Conservation (phyloP, 2,888 invertebrate genomes). For the Patella ulyssiponensis region DNA sequence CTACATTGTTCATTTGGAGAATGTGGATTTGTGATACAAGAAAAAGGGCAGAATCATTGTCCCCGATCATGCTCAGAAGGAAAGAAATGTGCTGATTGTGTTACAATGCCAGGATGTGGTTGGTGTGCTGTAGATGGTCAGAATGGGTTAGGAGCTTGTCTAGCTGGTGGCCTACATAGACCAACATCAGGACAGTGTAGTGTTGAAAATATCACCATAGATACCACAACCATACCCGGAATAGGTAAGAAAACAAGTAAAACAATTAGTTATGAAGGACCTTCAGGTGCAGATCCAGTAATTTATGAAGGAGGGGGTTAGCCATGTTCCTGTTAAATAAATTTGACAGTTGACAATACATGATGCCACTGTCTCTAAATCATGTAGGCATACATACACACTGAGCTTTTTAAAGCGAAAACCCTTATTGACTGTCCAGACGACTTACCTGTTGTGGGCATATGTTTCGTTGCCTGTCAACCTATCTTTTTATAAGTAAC, state of each 20-base stretch:
- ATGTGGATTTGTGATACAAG: conserved; percentile 80
- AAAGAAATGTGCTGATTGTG: conserved; percentile 88
- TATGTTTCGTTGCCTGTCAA: too few relatives aligned
- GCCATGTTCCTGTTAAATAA: too few relatives aligned
- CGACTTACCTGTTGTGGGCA: too few relatives aligned
- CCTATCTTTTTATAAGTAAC: too few relatives aligned
- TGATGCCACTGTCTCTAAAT: too few relatives aligned
- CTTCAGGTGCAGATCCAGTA: too few relatives aligned
- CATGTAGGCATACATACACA: too few relatives aligned
- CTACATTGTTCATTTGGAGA: conserved; percentile 92
- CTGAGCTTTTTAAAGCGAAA: too few relatives aligned
- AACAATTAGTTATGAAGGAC: too few relatives aligned
- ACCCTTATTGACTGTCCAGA: too few relatives aligned
- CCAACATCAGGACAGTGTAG: conserved; percentile 66
- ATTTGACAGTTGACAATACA: too few relatives aligned
- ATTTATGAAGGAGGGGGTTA: too few relatives aligned
- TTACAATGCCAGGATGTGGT: conserved; percentile 91
- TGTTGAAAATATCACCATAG: conserved; percentile 46
- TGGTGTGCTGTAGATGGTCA: conserved; percentile 84
- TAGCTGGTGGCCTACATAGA: conserved; percentile 83
- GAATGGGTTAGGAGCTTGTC: conserved; percentile 82
- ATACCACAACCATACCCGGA: conserved; percentile 47
- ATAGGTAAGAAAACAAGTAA: conserved; percentile 12
- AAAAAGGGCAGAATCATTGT: conserved; percentile 75
- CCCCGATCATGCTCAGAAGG: conserved; percentile 88